Percentiles rank a stretch among this genome's conserved stretches.
Evolutionary conservation across 1,140 invertebrate genomes (phyloP).

Genomic region (Drosophila orena): DNA sequence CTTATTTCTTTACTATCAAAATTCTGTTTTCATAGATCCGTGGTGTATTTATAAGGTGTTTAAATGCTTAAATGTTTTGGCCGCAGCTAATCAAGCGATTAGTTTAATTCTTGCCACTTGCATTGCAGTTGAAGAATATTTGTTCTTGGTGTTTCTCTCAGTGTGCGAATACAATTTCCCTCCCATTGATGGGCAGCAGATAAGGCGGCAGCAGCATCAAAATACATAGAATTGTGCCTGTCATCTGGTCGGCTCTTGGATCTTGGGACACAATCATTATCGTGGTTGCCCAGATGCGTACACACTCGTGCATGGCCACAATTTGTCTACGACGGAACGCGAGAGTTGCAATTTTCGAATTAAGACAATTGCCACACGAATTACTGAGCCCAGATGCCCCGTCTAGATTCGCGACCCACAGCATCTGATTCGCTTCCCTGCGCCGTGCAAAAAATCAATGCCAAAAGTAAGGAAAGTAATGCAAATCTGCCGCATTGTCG

Average conservation of each 20-base stretch:
- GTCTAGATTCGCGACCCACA: slow-evolving; percentile 35
- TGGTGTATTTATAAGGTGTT: no score
- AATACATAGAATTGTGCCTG: slow-evolving; percentile 1
- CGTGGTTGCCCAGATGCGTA: slow-evolving; percentile 55
- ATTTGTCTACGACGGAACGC: slow-evolving; percentile 59
- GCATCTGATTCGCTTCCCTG: slow-evolving; percentile 17
- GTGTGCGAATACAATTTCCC: slow-evolving; percentile 6
- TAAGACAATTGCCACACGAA: slow-evolving; percentile 77
- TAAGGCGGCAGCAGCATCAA: slow-evolving; percentile 11
- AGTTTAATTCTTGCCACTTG: background rate
- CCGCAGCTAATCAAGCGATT: background rate
- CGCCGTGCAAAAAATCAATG: slow-evolving; percentile 66
- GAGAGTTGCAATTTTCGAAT: slow-evolving; percentile 78
- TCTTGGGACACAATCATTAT: slow-evolving; percentile 56
- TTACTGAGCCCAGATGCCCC: slow-evolving; percentile 42
- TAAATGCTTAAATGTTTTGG: no score
- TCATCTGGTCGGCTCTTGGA: slow-evolving; percentile 41
- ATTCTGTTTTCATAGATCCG: no score
- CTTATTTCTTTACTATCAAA: background rate
- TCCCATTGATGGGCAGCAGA: slow-evolving; percentile 29
- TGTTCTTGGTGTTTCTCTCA: background rate
- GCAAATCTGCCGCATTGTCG: slow-evolving; percentile 51
- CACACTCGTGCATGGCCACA: slow-evolving; percentile 67
- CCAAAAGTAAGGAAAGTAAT: slow-evolving; percentile 75
- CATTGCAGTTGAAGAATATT: no score